phyloP scores from a whole-genome alignment of 2,888 invertebrate genomes.

The Machimus rusticus region DNA sequence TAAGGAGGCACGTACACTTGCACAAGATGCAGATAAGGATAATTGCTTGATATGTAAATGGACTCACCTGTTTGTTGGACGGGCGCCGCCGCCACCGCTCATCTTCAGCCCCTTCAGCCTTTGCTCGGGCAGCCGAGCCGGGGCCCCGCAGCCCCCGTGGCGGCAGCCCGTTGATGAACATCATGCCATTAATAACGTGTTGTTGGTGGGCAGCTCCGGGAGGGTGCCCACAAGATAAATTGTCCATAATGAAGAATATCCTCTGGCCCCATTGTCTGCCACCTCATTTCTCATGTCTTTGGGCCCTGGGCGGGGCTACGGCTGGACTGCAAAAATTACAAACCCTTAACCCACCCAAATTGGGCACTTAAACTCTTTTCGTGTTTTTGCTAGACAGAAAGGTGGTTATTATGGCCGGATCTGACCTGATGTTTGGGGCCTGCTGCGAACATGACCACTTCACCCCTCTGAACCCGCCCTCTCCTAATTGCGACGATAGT shows the following conservation, averaged over 20 bases:
- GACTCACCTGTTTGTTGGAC: constrained; percentile 25
- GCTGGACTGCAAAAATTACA: constrained; percentile 22
- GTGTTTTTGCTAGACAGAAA: constrained; percentile 17
- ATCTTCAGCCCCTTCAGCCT: background rate
- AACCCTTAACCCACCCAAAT: constrained; percentile 9
- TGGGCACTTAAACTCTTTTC: constrained; percentile 30
- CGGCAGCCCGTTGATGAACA: constrained; percentile 41
- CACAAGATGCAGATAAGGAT: constrained; percentile 39
- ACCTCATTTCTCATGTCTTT: background rate
- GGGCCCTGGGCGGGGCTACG: background rate
- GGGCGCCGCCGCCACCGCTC: background rate
- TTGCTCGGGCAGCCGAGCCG: background rate
- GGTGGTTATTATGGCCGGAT: background rate
- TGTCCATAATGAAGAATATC: constrained; percentile 43
- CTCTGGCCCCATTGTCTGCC: constrained; percentile 36
- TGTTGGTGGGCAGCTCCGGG: constrained; percentile 42
- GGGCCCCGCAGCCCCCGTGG: background rate
- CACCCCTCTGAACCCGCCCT: background rate
- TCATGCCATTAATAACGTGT: constrained; percentile 43
- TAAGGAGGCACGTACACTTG: constrained; percentile 27
- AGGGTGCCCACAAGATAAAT: constrained; percentile 44
- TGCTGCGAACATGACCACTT: background rate
- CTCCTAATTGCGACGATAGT: background rate
- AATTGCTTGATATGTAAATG: constrained; percentile 40
- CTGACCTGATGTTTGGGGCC: background rate